Evolutionary conservation across 2,797 vertebrate genomes (phyloP), one percentile per base, ranked within the genome.

Genomic region (Pteropus rufus): DNA sequence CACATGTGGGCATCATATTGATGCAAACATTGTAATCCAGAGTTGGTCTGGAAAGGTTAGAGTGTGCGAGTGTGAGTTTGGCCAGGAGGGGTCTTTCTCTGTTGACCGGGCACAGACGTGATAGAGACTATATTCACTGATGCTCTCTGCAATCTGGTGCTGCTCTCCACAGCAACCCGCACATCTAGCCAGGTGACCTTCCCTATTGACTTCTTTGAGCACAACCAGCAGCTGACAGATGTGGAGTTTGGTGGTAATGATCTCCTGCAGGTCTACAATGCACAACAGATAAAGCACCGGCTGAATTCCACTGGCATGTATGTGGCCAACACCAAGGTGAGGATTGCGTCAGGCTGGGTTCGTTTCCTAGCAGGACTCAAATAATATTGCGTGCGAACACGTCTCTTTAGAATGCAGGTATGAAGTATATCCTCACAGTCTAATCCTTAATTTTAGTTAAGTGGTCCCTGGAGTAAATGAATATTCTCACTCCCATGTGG

Each of bases 261-360:
- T 97, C 99, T 99, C 93, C 98, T 99, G 83, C 99, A 99, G 98
- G 99, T 99, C 89, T 99, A 99, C 98, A 99, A 99, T 0, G 99
- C 99, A 65, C 99, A 99, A 97, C 99, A 99, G 98, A 99, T 99
- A 94, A 99, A 99, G 98, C 99, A 99, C 98, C 99, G 99, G 3
- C 99, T 99, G 94, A 99, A 99, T 94, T 99, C 99, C 93, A 99
- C 99, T 0, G 99, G 99, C 98, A 99, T 99, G 99, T 99, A 99
- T 58, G 99, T 99, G 98, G 99, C 99, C 95, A 99, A 99, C 98
- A 99, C 99, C 4, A 99, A 99, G 99, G 99, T 99, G 98, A 97
- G 96, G 29, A 56, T 44, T 21, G 19, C 0, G 0, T 12, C 29
- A 21, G 54, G 4, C 15, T 58, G 46, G 64, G 29, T 23, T 70